Evolutionary conservation across 2,797 vertebrate species (phyloP).

Genomic region (Ptychadena robeensis): DNA sequence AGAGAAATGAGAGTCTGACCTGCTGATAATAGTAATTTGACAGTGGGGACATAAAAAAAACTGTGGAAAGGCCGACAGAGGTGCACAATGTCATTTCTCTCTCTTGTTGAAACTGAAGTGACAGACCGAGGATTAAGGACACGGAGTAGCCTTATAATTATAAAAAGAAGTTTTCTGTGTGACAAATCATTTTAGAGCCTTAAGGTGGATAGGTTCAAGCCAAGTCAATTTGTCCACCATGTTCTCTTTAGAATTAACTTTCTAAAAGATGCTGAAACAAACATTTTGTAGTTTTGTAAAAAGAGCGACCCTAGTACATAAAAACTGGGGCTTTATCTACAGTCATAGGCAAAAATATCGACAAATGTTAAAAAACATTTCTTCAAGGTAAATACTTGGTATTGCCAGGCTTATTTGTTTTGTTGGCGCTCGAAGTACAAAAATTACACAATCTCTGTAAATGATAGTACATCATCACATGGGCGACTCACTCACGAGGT

Average conservation of each 20-base stretch:
- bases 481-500: too few relatives aligned
- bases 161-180: slow-evolving; percentile 28
- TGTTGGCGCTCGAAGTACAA: too few relatives aligned
- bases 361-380: too few relatives aligned
- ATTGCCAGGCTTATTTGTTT: too few relatives aligned
- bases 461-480: too few relatives aligned
- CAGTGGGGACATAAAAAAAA: slow-evolving; percentile 16
- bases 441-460: too few relatives aligned
- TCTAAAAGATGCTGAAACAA: slow-evolving; percentile 12
- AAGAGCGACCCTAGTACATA: background rate
- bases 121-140: slow-evolving; percentile 46
- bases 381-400: too few relatives aligned
- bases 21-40: slow-evolving; percentile 54
- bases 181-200: slow-evolving; percentile 45
- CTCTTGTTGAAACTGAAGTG: slow-evolving; percentile 25
- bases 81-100: slow-evolving; percentile 5
- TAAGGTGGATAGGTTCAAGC: slow-evolving; percentile 51
- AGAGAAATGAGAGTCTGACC: slow-evolving; percentile 35
- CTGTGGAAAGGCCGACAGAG: slow-evolving; percentile 5
- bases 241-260: slow-evolving; percentile 51
- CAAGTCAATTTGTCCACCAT: slow-evolving; percentile 33
- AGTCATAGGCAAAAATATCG: too few relatives aligned
- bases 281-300: slow-evolving; percentile 22
- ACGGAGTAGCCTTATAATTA: slow-evolving; percentile 29
- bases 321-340: too few relatives aligned